phyloP scores from a whole-genome alignment of 2,113 vertebrate species.

The Corythornis cristatus region DNA sequence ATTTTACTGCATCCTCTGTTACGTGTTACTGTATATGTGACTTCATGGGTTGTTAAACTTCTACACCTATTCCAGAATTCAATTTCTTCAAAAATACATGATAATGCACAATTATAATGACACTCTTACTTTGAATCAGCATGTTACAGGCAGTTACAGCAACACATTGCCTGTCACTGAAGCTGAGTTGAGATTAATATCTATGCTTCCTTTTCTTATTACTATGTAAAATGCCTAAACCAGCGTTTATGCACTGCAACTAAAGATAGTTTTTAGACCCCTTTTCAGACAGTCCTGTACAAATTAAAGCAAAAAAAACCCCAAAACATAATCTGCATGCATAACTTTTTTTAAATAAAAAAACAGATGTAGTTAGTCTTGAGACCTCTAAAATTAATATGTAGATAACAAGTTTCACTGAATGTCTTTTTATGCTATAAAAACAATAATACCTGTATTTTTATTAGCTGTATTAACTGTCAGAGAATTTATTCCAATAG shows the following conservation, averaged over 20 bases:
- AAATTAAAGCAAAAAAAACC: background rate
- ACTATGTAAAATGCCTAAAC: background rate
- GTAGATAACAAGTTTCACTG: background rate
- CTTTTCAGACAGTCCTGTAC: background rate
- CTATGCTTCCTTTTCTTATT: constrained; percentile 20
- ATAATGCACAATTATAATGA: constrained; percentile 5
- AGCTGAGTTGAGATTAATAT: constrained; percentile 14
- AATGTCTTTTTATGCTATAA: background rate
- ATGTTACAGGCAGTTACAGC: background rate
- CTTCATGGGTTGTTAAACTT: constrained; percentile 10
- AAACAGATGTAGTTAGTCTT: background rate
- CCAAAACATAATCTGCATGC: background rate
- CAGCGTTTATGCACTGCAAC: background rate
- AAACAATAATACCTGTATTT: background rate
- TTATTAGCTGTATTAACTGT: background rate
- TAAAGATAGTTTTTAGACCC: background rate
- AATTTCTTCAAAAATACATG: constrained; percentile 7
- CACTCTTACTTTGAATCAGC: background rate
- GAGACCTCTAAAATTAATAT: background rate
- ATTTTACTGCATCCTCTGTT: constrained; percentile 13
- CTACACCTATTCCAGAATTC: constrained; percentile 33
- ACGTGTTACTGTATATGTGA: background rate
- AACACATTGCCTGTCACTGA: background rate
- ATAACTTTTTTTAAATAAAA: background rate
- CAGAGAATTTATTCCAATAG: background rate